These are phyloP conservation scores for Schizotus pectinicornis DNA, from an alignment of 2,888 invertebrate genomes.

Conservation along the genomic window DNA sequence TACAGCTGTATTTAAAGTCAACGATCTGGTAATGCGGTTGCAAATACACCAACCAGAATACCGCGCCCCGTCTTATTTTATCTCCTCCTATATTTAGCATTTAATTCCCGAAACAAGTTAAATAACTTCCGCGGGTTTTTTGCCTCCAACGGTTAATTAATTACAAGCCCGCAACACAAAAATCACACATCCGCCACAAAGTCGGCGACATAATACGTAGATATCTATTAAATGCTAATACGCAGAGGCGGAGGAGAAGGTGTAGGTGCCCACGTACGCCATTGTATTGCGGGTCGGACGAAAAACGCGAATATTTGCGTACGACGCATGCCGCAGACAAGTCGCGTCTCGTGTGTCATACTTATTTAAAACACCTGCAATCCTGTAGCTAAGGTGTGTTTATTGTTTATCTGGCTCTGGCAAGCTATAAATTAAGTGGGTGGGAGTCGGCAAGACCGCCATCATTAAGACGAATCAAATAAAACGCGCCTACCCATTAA, in stretches of 20 bases:
- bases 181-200: conserved; percentile 4
- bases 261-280: conserved; percentile 30
- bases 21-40: conserved; percentile 48
- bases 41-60: conserved; percentile 30
- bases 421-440: conserved; percentile 40
- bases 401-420: conserved; percentile 41
- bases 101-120: conserved; percentile 27
- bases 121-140: background rate
- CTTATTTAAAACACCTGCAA: conserved; percentile 47
- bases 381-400: conserved; percentile 37
- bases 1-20: conserved; percentile 46
- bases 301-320: conserved; percentile 43
- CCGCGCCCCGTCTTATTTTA: conserved; percentile 19
- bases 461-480: conserved; percentile 12
- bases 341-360: conserved; percentile 36
- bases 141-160: no score
- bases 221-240: conserved; percentile 54
- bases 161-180: background rate
- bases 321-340: conserved; percentile 30
- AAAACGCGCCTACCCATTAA: conserved; percentile 18
- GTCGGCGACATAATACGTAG: conserved; percentile 30
- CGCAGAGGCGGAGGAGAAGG: conserved; percentile 42
- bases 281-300: conserved; percentile 42
- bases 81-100: conserved; percentile 21
- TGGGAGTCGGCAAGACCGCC: conserved; percentile 23